phyloP scores from a whole-genome alignment of 2,113 vertebrate genomes.

The Damaliscus lunatus region DNA sequence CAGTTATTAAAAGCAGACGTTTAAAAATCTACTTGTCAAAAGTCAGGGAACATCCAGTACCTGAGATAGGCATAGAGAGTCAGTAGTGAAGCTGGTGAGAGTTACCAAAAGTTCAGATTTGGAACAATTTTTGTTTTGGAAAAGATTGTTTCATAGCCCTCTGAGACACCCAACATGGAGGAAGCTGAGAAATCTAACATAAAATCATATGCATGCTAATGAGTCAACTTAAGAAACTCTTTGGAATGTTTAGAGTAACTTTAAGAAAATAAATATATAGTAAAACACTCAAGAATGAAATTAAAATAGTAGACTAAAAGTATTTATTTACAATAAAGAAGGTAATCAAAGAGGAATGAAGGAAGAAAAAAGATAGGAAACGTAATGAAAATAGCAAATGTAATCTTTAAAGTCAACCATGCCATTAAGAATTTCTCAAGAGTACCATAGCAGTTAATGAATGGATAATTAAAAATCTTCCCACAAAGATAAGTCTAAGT shows the following conservation, averaged over 20 bases:
- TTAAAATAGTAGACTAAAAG: neutral
- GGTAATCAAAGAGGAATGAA: neutral
- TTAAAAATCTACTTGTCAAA: neutral
- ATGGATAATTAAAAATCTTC: neutral
- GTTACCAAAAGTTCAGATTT: neutral
- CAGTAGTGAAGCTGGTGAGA: neutral
- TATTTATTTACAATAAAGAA: neutral
- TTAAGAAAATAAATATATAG: neutral
- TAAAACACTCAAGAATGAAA: neutral
- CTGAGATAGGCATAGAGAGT: neutral
- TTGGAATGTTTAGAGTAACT: neutral
- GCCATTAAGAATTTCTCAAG: neutral
- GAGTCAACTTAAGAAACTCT: neutral
- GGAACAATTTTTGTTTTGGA: neutral
- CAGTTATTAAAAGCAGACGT: neutral
- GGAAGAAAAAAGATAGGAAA: neutral
- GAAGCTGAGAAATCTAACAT: neutral
- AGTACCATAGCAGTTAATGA: neutral
- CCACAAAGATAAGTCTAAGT: neutral
- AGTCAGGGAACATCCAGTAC: neutral
- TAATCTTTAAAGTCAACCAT: neutral
- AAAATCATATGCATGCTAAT: neutral
- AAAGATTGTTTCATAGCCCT: neutral
- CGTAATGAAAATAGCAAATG: neutral
- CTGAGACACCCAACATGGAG: neutral